Percentiles rank a stretch among this genome's conserved stretches.
phyloP scores from a whole-genome alignment of 2,888 invertebrate species.

The Geotrupes spiniger region DNA sequence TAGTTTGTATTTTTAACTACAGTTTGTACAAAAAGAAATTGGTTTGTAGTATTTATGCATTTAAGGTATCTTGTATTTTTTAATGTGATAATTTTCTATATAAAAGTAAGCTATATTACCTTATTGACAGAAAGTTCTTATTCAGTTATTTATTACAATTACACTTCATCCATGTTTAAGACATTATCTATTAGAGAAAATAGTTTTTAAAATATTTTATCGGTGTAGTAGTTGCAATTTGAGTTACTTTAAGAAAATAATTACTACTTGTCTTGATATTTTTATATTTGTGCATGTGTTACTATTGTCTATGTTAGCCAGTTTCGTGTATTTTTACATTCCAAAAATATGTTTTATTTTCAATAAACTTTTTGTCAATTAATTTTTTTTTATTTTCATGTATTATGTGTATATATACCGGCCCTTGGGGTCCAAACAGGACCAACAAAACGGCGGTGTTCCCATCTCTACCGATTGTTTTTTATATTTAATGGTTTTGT shows the following conservation, averaged over 20 bases:
- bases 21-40: conserved; percentile 14
- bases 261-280: not conserved
- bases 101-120: conserved; percentile 19
- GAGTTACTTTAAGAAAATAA: too few relatives aligned
- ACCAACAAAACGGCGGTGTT: too few relatives aligned
- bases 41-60: conserved; percentile 21
- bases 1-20: conserved; percentile 5
- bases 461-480: too few relatives aligned
- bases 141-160: conserved; percentile 5
- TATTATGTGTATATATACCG: too few relatives aligned
- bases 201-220: conserved; percentile 1
- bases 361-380: conserved; percentile 17
- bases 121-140: conserved; percentile 10
- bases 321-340: conserved; percentile 15
- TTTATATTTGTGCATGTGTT: not conserved
- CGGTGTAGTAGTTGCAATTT: not conserved
- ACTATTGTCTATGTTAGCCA: not conserved
- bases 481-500: too few relatives aligned
- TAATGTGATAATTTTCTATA: conserved; percentile 35
- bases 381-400: not conserved
- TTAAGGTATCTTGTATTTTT: conserved; percentile 36
- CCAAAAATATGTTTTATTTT: conserved; percentile 14
- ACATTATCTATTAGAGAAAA: too few relatives aligned
- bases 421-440: too few relatives aligned
- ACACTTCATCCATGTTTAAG: conserved; percentile 13